phyloP scores from a whole-genome alignment of 2,888 invertebrate species.

The Hydrotaea cyrtoneurina region DNA sequence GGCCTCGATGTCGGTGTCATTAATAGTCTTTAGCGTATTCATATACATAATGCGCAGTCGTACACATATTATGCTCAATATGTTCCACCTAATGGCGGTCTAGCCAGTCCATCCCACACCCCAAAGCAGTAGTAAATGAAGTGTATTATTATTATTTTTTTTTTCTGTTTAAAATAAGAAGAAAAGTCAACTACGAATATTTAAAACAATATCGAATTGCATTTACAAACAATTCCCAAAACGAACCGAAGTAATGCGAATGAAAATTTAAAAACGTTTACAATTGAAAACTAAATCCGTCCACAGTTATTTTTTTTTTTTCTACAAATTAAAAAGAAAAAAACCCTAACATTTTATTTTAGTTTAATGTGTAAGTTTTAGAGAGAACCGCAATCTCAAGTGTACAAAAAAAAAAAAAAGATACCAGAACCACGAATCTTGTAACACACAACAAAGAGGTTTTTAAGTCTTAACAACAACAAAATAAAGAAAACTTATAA shows the following conservation, averaged over 20 bases:
- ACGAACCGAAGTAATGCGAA: slow-evolving; percentile 53
- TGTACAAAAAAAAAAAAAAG: slow-evolving; percentile 73
- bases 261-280: not conserved
- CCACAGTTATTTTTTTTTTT: slow-evolving; percentile 51
- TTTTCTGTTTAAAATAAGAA: slow-evolving; percentile 48
- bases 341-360: slow-evolving; percentile 13
- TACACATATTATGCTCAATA: slow-evolving; percentile 74
- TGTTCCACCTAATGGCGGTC: slow-evolving; percentile 70
- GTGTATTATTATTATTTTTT: slow-evolving; percentile 44
- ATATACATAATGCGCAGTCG: slow-evolving; percentile 77
- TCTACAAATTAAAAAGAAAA: slow-evolving; percentile 32
- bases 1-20: slow-evolving; percentile 75
- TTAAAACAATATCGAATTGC: slow-evolving; percentile 29
- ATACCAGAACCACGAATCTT: slow-evolving; percentile 47
- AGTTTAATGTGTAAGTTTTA: slow-evolving; percentile 55
- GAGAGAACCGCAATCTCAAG: slow-evolving; percentile 59
- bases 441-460: not conserved
- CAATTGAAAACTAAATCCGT: slow-evolving; percentile 55
- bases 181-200: slow-evolving; percentile 51
- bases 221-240: not conserved
- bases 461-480: not conserved
- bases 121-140: slow-evolving; percentile 30
- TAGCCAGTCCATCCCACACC: slow-evolving; percentile 26
- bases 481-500: not conserved
- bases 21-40: slow-evolving; percentile 76